Evolutionary conservation across 1,140 invertebrate genomes (phyloP).

Genomic region (Homarus americanus): DNA sequence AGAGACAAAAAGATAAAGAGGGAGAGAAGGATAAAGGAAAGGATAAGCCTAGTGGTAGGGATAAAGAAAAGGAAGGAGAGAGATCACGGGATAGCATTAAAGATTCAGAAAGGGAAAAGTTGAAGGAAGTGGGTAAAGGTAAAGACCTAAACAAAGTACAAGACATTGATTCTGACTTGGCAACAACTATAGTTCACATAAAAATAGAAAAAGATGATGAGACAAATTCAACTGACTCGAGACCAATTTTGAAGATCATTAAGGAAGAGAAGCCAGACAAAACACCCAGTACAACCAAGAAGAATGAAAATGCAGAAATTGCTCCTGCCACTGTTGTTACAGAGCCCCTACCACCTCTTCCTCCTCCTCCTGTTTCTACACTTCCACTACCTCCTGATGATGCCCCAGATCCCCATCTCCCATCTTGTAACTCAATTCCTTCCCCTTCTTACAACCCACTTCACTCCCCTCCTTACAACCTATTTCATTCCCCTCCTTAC

Average conservation of each 20-base stretch:
- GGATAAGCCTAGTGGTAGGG: conserved; percentile 20
- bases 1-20: conserved; percentile 1
- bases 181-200: conserved; percentile 52
- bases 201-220: conserved; percentile 67
- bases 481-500: neutral
- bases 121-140: conserved; percentile 13
- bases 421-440: neutral
- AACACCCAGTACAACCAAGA: conserved; percentile 18
- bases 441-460: neutral
- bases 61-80: neutral
- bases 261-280: conserved; percentile 65
- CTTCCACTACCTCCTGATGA: conserved; percentile 12
- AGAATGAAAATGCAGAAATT: conserved; percentile 3
- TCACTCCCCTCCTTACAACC: conserved; percentile 19
- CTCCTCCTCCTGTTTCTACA: conserved; percentile 1
- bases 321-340: neutral
- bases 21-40: conserved; percentile 18
- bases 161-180: conserved; percentile 41
- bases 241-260: conserved; percentile 41
- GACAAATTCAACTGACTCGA: neutral
- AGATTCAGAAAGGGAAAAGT: conserved; percentile 37
- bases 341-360: conserved; percentile 4
- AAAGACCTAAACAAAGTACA: conserved; percentile 6
- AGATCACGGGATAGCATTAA: neutral
- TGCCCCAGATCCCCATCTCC: neutral